These are phyloP conservation scores for Cephus nigrinus DNA, from an alignment of 2,888 invertebrate genomes.

Conservation along the genomic window DNA sequence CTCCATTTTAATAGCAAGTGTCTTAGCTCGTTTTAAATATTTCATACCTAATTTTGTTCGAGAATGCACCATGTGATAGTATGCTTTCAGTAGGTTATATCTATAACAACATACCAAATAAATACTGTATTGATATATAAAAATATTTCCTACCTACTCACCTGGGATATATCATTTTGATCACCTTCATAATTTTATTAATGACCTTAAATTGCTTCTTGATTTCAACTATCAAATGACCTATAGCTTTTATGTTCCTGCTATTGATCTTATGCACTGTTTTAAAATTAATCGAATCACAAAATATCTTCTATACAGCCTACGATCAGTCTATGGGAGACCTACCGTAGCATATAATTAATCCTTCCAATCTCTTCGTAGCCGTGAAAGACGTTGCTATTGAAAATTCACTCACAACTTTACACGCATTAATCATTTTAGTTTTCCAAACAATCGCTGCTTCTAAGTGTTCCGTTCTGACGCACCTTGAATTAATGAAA, in stretches of 20 bases:
- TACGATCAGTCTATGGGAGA: background rate
- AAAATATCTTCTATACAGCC: background rate
- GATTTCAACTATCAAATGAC: constrained; percentile 50
- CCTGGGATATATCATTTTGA: constrained; percentile 51
- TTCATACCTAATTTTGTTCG: constrained; percentile 63
- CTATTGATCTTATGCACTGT: constrained; percentile 51
- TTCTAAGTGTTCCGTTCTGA: constrained; percentile 72
- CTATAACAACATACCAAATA: constrained; percentile 55
- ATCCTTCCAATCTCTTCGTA: constrained; percentile 70
- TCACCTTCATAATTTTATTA: constrained; percentile 44
- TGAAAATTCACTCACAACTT: constrained; percentile 51
- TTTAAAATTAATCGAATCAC: constrained; percentile 5
- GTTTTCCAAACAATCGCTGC: constrained; percentile 70
- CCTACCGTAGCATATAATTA: constrained; percentile 69
- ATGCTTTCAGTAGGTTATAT: constrained; percentile 69
- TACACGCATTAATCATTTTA: constrained; percentile 61
- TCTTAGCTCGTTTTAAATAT: constrained; percentile 64
- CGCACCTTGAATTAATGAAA: constrained; percentile 63
- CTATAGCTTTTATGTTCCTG: constrained; percentile 43
- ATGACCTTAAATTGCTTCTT: constrained; percentile 48
- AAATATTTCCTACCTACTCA: background rate
- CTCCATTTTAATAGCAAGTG: constrained; percentile 59
- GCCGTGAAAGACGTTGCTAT: constrained; percentile 66
- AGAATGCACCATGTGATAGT: constrained; percentile 68
- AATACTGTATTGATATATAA: too few relatives aligned